Percentiles rank a stretch among this genome's conserved stretches.
Conservation (phyloP, 23 tunicate species). For the Trididemnum nubilum region DNA sequence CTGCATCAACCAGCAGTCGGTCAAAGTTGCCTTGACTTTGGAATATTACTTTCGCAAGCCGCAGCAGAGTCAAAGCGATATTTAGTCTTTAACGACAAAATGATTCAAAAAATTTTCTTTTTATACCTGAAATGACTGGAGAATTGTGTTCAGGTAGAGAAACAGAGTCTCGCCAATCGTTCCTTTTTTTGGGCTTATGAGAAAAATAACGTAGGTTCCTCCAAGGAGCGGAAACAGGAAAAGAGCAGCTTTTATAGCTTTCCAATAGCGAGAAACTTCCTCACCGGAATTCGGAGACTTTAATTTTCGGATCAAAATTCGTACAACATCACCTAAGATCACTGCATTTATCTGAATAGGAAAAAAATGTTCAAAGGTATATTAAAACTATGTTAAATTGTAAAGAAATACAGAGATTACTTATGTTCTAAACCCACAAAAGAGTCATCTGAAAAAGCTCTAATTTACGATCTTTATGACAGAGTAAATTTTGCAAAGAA, state of each 20-base stretch:
- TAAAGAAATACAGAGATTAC: no score
- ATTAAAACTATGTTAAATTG: slow-evolving; percentile 19
- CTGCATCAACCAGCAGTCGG: no score
- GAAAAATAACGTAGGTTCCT: slow-evolving; percentile 73
- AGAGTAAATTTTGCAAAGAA: no score
- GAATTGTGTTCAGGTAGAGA: slow-evolving; percentile 53
- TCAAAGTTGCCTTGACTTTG: no score
- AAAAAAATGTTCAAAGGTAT: background rate
- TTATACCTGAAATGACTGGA: slow-evolving; percentile 82
- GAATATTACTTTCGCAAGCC: no score
- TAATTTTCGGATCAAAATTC: slow-evolving; percentile 70
- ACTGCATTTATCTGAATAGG: slow-evolving; percentile 55
- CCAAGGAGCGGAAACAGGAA: slow-evolving; percentile 86
- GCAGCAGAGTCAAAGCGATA: no score
- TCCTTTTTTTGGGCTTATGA: slow-evolving; percentile 54
- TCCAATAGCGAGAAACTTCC: slow-evolving; percentile 34
- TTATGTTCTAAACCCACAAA: no score
- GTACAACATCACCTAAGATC: slow-evolving; percentile 61
- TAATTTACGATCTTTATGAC: no score
- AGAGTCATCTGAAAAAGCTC: no score
- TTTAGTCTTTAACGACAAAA: no score
- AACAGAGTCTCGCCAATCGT: slow-evolving; percentile 47
- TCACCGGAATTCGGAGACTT: slow-evolving; percentile 18
- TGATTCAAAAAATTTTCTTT: no score
- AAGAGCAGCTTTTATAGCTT: slow-evolving; percentile 86